A percentile compares a stretch with the other conserved stretches of the same genome.
These are phyloP conservation scores for Furcula furcula DNA, from an alignment of 2,888 invertebrate genomes.

Conservation along the genomic window DNA sequence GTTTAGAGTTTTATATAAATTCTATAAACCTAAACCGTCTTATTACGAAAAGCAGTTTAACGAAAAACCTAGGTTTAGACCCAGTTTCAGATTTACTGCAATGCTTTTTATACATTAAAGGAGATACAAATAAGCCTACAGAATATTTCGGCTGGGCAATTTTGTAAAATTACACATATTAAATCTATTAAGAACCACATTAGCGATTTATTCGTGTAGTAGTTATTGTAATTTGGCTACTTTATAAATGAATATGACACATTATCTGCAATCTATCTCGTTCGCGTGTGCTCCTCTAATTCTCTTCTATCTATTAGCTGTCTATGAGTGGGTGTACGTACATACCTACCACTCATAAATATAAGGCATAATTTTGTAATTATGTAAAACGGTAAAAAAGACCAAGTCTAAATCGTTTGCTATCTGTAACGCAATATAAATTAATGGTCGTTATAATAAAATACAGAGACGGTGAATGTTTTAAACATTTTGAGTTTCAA, in stretches of 20 bases:
- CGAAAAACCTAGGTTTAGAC: too few relatives aligned
- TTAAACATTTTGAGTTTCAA: slow-evolving; percentile 56
- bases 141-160: too few relatives aligned
- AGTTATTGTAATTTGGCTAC: slow-evolving; percentile 58
- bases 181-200: slow-evolving; percentile 44
- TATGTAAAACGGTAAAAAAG: slow-evolving; percentile 77
- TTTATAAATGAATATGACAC: slow-evolving; percentile 65
- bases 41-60: too few relatives aligned
- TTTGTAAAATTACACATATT: slow-evolving; percentile 2
- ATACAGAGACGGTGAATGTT: slow-evolving; percentile 63
- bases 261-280: slow-evolving; percentile 71
- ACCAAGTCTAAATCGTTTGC: slow-evolving; percentile 64
- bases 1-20: too few relatives aligned
- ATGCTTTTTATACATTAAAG: not conserved
- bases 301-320: slow-evolving; percentile 55
- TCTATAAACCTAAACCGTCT: too few relatives aligned
- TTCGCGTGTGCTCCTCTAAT: slow-evolving; percentile 57
- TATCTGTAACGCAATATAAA: slow-evolving; percentile 76
- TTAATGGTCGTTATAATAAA: slow-evolving; percentile 71
- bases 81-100: too few relatives aligned
- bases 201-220: slow-evolving; percentile 54
- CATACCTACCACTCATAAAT: slow-evolving; percentile 58
- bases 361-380: slow-evolving; percentile 76
- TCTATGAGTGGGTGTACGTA: slow-evolving; percentile 60
- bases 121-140: not conserved